These are phyloP conservation scores for Drosophila micromelanica DNA, from an alignment of 1,140 invertebrate genomes.

Conservation along the genomic window DNA sequence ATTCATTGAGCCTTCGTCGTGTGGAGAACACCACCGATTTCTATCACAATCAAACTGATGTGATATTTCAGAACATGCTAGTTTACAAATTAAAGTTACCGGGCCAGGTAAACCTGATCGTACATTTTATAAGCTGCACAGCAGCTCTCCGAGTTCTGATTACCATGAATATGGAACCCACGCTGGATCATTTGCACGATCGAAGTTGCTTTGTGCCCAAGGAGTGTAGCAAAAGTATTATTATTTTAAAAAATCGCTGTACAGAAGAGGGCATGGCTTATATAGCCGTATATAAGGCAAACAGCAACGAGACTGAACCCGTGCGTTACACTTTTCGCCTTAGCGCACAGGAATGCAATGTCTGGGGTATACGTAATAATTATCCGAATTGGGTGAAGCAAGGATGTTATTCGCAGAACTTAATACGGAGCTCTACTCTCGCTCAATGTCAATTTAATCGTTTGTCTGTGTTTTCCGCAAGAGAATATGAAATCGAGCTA, in stretches of 20 bases:
- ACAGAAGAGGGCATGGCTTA: not conserved
- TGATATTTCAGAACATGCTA: not conserved
- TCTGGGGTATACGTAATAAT: not conserved
- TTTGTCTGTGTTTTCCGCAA: constrained; percentile 15
- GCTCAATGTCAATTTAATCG: not conserved
- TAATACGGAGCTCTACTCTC: not conserved
- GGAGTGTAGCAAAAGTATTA: not conserved
- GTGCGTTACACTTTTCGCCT: constrained; percentile 1
- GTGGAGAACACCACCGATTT: not conserved
- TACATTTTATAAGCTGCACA: constrained; percentile 12
- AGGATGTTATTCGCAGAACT: not conserved
- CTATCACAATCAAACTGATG: not conserved
- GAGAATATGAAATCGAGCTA: constrained; percentile 1
- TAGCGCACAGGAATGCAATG: constrained; percentile 7
- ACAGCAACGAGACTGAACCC: not conserved
- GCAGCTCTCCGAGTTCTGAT: constrained; percentile 11
- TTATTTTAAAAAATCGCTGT: constrained; percentile 26
- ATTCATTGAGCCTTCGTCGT: not conserved
- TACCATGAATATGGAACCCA: constrained; percentile 23
- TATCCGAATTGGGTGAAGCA: constrained; percentile 9
- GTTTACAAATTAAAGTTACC: constrained; percentile 15
- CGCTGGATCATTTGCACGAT: not conserved
- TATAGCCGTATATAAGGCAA: constrained; percentile 18
- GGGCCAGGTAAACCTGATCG: not conserved
- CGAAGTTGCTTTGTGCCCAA: constrained; percentile 5